Conservation (phyloP, 2,113 vertebrate genomes). For the Gila orcuttii region DNA sequence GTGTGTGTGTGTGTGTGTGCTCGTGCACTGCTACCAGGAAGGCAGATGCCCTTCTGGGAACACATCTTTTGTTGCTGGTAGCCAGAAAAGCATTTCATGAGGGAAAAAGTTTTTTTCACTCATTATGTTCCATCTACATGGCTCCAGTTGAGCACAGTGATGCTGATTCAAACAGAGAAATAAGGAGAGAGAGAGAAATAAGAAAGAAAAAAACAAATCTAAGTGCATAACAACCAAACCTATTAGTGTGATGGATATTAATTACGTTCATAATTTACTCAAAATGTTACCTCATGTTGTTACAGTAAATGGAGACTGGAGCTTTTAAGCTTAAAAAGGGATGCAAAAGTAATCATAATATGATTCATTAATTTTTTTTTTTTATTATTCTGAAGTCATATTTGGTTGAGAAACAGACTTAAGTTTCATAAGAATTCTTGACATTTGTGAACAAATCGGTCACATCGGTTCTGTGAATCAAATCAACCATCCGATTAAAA, state of each 20-base stretch:
- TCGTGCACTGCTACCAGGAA: slow-evolving; percentile 41
- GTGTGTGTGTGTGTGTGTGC: slow-evolving; percentile 17
- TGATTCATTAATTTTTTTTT: neutral
- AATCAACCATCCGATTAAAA: neutral
- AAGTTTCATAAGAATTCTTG: neutral
- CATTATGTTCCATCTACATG: slow-evolving; percentile 11
- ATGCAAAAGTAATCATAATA: neutral
- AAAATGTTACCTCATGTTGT: neutral
- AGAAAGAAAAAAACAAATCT: neutral
- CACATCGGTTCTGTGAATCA: neutral
- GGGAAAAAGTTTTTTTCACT: slow-evolving; percentile 23
- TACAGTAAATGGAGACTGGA: too few relatives aligned
- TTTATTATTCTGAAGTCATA: neutral
- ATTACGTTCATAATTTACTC: neutral
- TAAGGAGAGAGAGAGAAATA: neutral
- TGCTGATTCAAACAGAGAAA: neutral
- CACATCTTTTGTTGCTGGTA: slow-evolving; percentile 18
- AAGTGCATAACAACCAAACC: neutral
- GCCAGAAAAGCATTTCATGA: slow-evolving; percentile 32
- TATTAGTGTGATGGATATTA: neutral
- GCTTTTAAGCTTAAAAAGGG: neutral
- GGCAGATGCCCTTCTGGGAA: slow-evolving; percentile 52
- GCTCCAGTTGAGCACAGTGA: neutral
- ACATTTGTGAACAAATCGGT: neutral
- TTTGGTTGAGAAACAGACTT: too few relatives aligned